Base-by-base conservation (phyloP, 2,113 vertebrate genomes). In the Oreochromis spilurus region DNA sequence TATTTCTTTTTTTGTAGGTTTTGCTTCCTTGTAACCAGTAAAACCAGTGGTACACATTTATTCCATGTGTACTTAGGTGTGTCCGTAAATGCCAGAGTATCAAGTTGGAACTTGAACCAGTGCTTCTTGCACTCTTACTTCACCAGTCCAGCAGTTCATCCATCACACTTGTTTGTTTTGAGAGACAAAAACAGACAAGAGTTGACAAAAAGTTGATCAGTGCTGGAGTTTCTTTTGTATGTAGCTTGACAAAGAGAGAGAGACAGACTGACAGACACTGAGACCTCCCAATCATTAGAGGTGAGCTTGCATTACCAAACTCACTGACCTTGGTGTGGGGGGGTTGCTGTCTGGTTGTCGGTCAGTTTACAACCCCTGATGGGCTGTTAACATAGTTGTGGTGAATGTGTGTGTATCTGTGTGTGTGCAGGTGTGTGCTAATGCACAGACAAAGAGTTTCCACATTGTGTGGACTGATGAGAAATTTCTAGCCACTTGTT, bases 291-390 rank as follows among this genome's bases (percentile, higher is more conserved):
- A 36, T 80, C 84, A 58, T 87, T 89, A 88, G 60, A 82, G 88
- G 72, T 72, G 90, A 88, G 87, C 60, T 81, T 80, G 34, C 36
- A 21, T 91, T 86, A 36, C 75, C 36, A 88, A 60, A 62, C 70
- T 62, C 48, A 6, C 55, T 91, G 87, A 88, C 60, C 65, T 12
- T 8, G 70, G 70, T 3, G 70, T 50, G 9, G 43, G 70, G 62
- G 81, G 50, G 43, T 31, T 29, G 26, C 24, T 77, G 26, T 92
- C 88, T 81, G 83, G 34, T 62, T 78, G 83, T 86, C 58, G 34
- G 83, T 83, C 87, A 82, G 78, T 82, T 89, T 84, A 55, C 70
- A 81, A 84, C 82, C 72, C 85, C 43, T 90, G 82, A 80, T 70
- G 83, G 50, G 45, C 57, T 82, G 62, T 86, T 90, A 91, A 70